Evolutionary conservation across 2,113 vertebrate species (phyloP).

Genomic region (Oncorhynchus gorbuscha): DNA sequence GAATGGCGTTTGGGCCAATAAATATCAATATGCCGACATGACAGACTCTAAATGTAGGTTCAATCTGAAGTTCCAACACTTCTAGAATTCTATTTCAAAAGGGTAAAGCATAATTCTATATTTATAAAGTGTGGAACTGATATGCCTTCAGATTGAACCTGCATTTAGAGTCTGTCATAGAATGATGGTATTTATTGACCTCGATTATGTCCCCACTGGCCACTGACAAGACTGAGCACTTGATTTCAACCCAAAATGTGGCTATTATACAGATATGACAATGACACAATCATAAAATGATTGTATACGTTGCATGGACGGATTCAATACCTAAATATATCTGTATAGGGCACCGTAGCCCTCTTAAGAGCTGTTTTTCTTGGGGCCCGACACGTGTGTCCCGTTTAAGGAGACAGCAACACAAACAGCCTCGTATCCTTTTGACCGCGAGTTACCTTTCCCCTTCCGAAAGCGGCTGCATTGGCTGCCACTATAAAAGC

Average conservation of each 20-base stretch:
- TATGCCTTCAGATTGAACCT: no score
- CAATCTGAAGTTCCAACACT: no score
- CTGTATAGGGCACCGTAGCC: conserved; percentile 45
- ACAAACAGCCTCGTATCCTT: conserved; percentile 47
- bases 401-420: conserved; percentile 73
- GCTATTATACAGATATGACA: neutral
- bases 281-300: neutral
- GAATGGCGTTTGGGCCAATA: no score
- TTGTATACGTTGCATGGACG: neutral
- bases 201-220: neutral
- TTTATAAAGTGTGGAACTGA: no score
- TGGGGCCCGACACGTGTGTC: conserved; percentile 77
- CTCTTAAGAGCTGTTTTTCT: conserved; percentile 79
- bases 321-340: neutral
- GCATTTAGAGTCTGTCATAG: neutral
- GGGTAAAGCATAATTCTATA: no score
- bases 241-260: neutral
- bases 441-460: conserved; percentile 84
- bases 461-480: conserved; percentile 49
- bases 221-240: neutral
- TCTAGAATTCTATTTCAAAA: no score
- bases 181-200: neutral
- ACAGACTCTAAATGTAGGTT: no score
- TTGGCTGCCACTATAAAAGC: conserved; percentile 78
- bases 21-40: no score